These are phyloP conservation scores for Lepidochitona cinerea DNA, from an alignment of 2,888 invertebrate genomes.

Conservation along the genomic window DNA sequence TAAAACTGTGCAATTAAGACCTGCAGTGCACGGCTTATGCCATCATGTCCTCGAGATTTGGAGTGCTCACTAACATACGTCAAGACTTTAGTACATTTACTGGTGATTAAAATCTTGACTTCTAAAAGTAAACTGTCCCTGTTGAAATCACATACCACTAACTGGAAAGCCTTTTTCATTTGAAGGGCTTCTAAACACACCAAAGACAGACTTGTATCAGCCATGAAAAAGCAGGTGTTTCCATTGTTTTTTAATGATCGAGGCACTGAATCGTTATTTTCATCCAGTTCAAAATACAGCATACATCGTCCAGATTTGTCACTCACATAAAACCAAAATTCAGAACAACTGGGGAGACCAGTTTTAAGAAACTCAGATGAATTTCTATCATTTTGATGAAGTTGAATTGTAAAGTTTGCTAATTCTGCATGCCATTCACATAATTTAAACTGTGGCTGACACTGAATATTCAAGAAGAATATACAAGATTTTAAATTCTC, in stretches of 20 bases:
- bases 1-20: constrained; percentile 52
- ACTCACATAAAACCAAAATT: constrained; percentile 65
- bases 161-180: constrained; percentile 26
- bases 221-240: constrained; percentile 45
- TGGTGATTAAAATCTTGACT: constrained; percentile 44
- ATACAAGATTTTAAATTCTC: constrained; percentile 41
- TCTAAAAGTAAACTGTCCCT: constrained; percentile 19
- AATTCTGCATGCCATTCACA: constrained; percentile 38
- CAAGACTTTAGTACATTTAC: constrained; percentile 32
- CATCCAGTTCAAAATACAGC: constrained; percentile 59
- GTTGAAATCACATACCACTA: constrained; percentile 37
- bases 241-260: too few species aligned
- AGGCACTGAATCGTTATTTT: constrained; percentile 29
- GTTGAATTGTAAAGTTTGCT: constrained; percentile 25
- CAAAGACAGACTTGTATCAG: constrained; percentile 32
- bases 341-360: constrained; percentile 34
- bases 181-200: constrained; percentile 40
- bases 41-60: constrained; percentile 32
- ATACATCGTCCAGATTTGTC: constrained; percentile 44
- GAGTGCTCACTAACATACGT: constrained; percentile 49
- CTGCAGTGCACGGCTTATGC: constrained; percentile 39
- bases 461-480: constrained; percentile 35
- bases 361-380: constrained; percentile 25
- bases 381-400: constrained; percentile 19
- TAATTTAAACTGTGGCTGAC: constrained; percentile 18